phyloP scores from a whole-genome alignment of 2,113 vertebrate genomes.

The Heterocephalus glaber region DNA sequence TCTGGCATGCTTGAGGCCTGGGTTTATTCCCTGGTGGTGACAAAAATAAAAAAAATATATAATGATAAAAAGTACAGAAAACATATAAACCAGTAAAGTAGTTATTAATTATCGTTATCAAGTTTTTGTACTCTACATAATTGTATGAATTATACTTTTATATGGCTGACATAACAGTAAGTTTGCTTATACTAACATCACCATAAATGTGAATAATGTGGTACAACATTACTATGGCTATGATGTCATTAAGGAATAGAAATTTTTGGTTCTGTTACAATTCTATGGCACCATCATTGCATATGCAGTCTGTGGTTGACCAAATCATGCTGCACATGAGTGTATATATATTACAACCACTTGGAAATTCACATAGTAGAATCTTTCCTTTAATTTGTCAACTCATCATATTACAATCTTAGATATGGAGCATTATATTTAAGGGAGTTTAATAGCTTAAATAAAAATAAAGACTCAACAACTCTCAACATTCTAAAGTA shows the following conservation, averaged over 20 bases:
- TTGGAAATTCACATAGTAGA: background rate
- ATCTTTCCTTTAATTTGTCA: conserved; percentile 17
- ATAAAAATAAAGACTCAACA: background rate
- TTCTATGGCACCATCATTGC: background rate
- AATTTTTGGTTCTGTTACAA: background rate
- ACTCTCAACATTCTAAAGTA: background rate
- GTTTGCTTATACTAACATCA: background rate
- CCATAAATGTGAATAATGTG: background rate
- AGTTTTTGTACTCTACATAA: background rate
- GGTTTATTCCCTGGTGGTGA: background rate
- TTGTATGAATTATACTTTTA: background rate
- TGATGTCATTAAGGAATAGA: background rate
- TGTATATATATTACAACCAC: background rate
- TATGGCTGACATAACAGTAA: background rate
- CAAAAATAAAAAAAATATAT: background rate
- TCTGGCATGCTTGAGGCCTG: background rate
- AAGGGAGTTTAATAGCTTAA: background rate
- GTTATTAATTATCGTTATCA: background rate
- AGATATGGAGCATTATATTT: background rate
- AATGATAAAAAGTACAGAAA: background rate
- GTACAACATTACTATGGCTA: background rate
- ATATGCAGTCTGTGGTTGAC: background rate
- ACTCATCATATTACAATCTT: background rate
- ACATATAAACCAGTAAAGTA: background rate
- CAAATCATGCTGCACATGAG: background rate